Evolutionary conservation across 2,797 vertebrate species (phyloP).

Genomic region (Eulemur coronatus): DNA sequence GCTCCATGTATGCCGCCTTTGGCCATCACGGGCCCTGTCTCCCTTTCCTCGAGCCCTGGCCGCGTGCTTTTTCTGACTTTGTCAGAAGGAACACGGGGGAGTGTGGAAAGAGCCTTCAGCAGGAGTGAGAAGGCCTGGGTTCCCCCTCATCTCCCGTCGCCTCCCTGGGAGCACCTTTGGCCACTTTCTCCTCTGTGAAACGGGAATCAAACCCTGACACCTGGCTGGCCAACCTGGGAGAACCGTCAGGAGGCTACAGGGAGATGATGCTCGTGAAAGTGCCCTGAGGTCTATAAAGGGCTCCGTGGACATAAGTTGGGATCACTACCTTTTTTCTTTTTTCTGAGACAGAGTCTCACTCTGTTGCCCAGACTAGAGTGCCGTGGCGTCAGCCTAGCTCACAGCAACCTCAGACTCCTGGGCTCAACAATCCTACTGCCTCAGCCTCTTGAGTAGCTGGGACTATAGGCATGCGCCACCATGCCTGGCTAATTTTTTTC

Average conservation of each 20-base stretch:
- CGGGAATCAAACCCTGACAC: not conserved
- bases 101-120: not conserved
- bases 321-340: not conserved
- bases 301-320: not conserved
- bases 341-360: too few relatives aligned
- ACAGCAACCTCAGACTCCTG: too few relatives aligned
- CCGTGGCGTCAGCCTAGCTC: too few relatives aligned
- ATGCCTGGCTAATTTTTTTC: too few relatives aligned
- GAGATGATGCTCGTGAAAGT: not conserved
- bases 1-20: not conserved
- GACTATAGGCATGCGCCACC: too few relatives aligned
- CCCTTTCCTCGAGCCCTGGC: not conserved
- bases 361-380: too few relatives aligned
- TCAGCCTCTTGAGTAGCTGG: too few relatives aligned
- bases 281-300: not conserved
- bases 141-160: not conserved
- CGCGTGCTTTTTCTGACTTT: not conserved
- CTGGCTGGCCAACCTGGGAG: not conserved
- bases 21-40: not conserved
- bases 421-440: too few relatives aligned
- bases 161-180: not conserved
- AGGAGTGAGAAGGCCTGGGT: too few relatives aligned
- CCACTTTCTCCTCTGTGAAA: not conserved
- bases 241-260: not conserved
- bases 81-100: not conserved